phyloP scores from a whole-genome alignment of 2,797 vertebrate genomes.

The Rallus crepitans region DNA sequence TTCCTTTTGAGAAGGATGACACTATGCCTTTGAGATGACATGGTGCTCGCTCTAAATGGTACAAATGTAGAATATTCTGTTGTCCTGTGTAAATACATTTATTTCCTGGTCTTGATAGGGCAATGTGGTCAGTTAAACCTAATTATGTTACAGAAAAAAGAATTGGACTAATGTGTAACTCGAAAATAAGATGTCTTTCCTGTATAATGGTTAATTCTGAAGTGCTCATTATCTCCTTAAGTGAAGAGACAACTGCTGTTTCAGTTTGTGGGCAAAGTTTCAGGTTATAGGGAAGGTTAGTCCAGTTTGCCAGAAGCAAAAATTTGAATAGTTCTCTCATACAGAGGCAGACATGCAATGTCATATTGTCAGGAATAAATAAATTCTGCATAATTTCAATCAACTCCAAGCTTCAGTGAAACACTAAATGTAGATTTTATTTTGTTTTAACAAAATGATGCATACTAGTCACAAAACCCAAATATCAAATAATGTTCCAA shows the following conservation, averaged over 20 bases:
- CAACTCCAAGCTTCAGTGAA: not conserved
- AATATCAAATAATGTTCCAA: not conserved
- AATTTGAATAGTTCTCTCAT: fast-evolving
- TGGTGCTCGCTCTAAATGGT: not conserved
- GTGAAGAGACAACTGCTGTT: not conserved
- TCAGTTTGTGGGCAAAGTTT: not conserved
- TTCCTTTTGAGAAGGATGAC: not conserved
- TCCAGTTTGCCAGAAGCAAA: not conserved
- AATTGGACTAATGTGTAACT: not conserved
- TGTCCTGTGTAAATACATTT: not conserved
- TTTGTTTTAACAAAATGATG: not conserved
- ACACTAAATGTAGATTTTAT: not conserved
- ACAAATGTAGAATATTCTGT: not conserved
- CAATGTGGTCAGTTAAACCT: not conserved
- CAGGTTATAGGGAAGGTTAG: not conserved
- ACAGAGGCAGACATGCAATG: not conserved
- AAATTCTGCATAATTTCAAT: not conserved
- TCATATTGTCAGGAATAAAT: not conserved
- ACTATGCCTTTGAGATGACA: not conserved
- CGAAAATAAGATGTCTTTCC: not conserved
- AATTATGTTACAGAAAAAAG: not conserved
- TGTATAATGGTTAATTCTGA: not conserved
- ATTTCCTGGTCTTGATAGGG: not conserved
- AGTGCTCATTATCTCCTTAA: not conserved
- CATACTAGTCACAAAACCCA: not conserved